Evolutionary conservation across 2,113 vertebrate species (phyloP).

Genomic region (Athene cunicularia): DNA sequence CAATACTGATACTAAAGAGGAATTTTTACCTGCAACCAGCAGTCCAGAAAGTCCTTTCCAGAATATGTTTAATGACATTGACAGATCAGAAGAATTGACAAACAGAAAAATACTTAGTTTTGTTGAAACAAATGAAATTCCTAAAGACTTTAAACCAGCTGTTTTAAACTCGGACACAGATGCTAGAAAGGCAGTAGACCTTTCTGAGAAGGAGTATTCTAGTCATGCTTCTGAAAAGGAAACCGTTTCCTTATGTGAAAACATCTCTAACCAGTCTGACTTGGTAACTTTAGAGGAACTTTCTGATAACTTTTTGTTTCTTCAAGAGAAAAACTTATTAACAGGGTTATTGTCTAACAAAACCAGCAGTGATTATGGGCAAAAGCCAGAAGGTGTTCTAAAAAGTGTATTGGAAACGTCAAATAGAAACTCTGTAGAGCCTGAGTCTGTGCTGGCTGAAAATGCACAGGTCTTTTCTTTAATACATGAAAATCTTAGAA

Average conservation of each 20-base stretch:
- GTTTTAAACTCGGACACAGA: slow-evolving; percentile 26
- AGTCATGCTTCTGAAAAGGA: slow-evolving; percentile 54
- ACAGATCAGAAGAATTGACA: slow-evolving; percentile 74
- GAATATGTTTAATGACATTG: slow-evolving; percentile 82
- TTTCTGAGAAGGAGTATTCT: slow-evolving; percentile 43
- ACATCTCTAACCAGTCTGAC: slow-evolving; percentile 53
- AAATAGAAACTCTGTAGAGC: slow-evolving; percentile 60
- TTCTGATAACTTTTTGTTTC: slow-evolving; percentile 88
- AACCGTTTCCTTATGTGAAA: slow-evolving; percentile 40
- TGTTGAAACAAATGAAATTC: slow-evolving; percentile 76
- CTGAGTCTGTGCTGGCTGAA: slow-evolving; percentile 46
- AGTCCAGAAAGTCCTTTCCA: slow-evolving; percentile 88
- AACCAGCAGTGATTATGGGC: slow-evolving; percentile 44
- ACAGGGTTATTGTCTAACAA: slow-evolving; percentile 72
- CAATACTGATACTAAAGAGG: slow-evolving; percentile 84
- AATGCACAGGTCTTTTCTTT: slow-evolving; percentile 45
- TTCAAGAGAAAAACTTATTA: slow-evolving; percentile 86
- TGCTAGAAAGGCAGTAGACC: not conserved
- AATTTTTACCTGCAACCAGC: slow-evolving; percentile 69
- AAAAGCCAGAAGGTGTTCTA: slow-evolving; percentile 69
- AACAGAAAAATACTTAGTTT: slow-evolving; percentile 79
- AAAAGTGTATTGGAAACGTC: slow-evolving; percentile 75
- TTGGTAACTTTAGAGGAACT: slow-evolving; percentile 81
- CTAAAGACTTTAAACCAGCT: slow-evolving; percentile 52
- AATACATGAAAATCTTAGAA: slow-evolving; percentile 43